phyloP scores from a whole-genome alignment of 2,113 vertebrate genomes.

The Acrocephalus arundinaceus region DNA sequence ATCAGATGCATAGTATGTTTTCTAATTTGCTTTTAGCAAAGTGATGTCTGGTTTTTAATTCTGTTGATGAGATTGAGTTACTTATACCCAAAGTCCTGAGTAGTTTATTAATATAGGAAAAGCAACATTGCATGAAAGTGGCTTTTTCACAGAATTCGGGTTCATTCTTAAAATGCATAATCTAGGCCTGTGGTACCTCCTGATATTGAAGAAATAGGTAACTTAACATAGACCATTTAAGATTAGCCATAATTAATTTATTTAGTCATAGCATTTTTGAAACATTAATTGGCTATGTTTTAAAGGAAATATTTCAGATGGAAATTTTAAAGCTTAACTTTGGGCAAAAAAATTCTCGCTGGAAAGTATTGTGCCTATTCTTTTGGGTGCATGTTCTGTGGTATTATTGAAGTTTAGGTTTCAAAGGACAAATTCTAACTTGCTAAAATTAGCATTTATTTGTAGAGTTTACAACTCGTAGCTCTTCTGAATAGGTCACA shows the following conservation, averaged over 20 bases:
- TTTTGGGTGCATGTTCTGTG: neutral
- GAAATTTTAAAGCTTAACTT: neutral
- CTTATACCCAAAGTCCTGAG: neutral
- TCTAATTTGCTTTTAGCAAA: neutral
- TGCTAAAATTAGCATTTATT: neutral
- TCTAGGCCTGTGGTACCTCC: neutral
- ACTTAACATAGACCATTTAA: neutral
- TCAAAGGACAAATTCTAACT: neutral
- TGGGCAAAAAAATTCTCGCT: neutral
- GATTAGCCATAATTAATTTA: neutral
- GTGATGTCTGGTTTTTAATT: neutral
- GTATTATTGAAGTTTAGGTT: neutral
- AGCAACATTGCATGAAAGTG: neutral
- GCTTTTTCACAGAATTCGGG: neutral
- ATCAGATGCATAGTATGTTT: neutral
- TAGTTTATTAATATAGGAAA: neutral
- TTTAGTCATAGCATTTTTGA: neutral
- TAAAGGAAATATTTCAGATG: neutral
- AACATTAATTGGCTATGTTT: neutral
- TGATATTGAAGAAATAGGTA: neutral
- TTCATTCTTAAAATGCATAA: neutral
- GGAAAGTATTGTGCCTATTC: neutral
- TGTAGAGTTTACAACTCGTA: neutral
- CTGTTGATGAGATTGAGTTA: neutral
- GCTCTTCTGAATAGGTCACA: neutral